Base-by-base conservation (phyloP, 2,113 vertebrate species). In the Hemibagrus wyckioides region DNA sequence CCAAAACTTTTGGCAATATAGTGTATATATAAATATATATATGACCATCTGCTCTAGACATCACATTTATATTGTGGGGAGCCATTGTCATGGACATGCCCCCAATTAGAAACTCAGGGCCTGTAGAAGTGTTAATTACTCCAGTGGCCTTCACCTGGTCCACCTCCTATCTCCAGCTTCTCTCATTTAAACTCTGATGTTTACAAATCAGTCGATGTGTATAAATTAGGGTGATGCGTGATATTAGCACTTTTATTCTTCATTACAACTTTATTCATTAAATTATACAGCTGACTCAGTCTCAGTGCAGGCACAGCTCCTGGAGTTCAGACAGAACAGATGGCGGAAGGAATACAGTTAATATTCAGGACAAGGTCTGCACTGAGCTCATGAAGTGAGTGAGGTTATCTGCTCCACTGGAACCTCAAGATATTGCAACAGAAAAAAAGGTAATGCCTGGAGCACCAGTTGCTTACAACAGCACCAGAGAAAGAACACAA, bases 361-460 rank as follows among this genome's bases (percentile, higher is more conserved):
- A 82, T 63, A 82, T 82, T 82, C 57, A 61, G 57, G 36, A 48
- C 80, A 1, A 48, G 11, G 11, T 17, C 56, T 0, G 23, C 2
- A 6, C 33, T 82, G 36, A 44, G 33, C 57, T 44, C 44, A 82
- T 82, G 25, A 41, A 82, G 57, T 8, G 80, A 82, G 25, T 25
- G n/a, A 63, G 80, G 80, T 61, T 63, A 82, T 63, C 56, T 82
- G 36, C 21, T 61, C 28, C 80, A 82, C 33, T 44, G 56, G 56
- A 82, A 82, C 73, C 25, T 76, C 73, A 15, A 63, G 14, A 63
- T 41, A 39, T 61, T 61, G 39, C 1, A 6, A 63, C 56, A 44
- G 57, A 82, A 82, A 80, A 36, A 48, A 39, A 25, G 5, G n/a
- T 48, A n/a, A 41, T 1, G 5, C 11, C 19, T 48, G 73, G 41